Evolutionary conservation across 2,888 invertebrate genomes (phyloP), one percentile per base, ranked within the genome.

Genomic region (Tetragnatha montana): DNA sequence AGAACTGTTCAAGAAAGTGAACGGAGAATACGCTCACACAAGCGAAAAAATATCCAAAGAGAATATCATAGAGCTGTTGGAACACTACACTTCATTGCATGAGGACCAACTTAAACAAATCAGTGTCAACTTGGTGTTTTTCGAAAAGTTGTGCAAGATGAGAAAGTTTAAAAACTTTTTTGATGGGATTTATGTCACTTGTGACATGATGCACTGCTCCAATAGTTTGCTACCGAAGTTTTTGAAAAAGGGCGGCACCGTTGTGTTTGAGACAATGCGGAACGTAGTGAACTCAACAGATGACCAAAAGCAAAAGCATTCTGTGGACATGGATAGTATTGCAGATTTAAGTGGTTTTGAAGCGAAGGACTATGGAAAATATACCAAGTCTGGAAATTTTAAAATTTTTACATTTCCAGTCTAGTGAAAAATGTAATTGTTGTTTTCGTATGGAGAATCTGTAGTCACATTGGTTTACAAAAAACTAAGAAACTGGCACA

Each of bases 241-340:
- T 81, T 70, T 89, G 50, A 85, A 71, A 60, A 12, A 76, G n/a
- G 19, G 69, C 21, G 81, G 89, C n/a, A 19, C 85, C n/a, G 89
- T 78, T 49, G 50, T 85, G 3, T 85, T 89, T 22, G 89, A 89
- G 76, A 89, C 81, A 1, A 76, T 89, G 47, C 22, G 21, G 14
- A 89, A 89, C 85, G 85, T 89, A 6, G 89, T 89, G 12, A 89
- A 89, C 22, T 89, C 89, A 19, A 89, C 89, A 12, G 85, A 89
- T 12, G 89, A 85, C 12, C 89, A 89, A 7, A 89, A 89, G 47
- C 19, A 12, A 21, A 85, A 76, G 17, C 80, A 89, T 76, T 69
- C 71, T 50, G 68, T 75, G 6, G 85, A 79, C 10, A 85, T 89
- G 51, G 51, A 75, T 21, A 74, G 14, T 6, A 49, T 85, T 10